Base-by-base conservation (phyloP, 2,797 vertebrate species). In the Toxotes lorentzi region DNA sequence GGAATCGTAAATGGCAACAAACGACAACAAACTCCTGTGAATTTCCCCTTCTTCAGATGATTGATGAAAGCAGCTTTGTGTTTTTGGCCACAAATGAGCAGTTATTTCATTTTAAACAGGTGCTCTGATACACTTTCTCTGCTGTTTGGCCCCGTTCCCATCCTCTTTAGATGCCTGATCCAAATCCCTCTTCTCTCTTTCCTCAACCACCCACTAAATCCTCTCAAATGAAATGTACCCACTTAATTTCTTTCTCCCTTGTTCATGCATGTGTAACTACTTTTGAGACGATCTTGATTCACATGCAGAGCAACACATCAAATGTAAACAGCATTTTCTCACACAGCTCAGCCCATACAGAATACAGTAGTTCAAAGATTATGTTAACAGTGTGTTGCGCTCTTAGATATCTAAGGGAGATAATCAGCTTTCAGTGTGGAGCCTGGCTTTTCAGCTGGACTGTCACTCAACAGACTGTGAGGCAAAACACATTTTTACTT, bases 121-220 rank as follows among this genome's bases (percentile, higher is more conserved):
- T 4, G 23, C 17, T 72, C n/a, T 71, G 30, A 10, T 11, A 2
- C 5, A 11, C 27, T 16, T 60, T 51, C 21, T 74, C 17, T 61
- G 40, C 38, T 60, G 43, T 70, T 56, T 81, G 79, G 63, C 63
- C 17, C 3, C 2, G 24, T 67, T 47, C 72, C 68, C 58, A 47
- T 72, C 72, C 58, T 71, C 57, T 72, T 84, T 54, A 64, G 72
- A 74, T 54, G 12, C 58, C 41, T 73, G 27, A 87, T 79, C 54
- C 72, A 54, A 88, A 89, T 86, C 78, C 60, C 54, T 76, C 71
- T 43, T 83, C 83, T 82, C 68, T 2, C 11, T 89, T 82, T 88
- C 84, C 68, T 78, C 70, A 69, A 53, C 38, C 50, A 70, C 16
- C 14, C 40, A 16, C 38, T 79, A 63, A 87, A 87, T 81, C 77